Conservation (phyloP, 2,113 vertebrate species). For the Strix aluco region DNA sequence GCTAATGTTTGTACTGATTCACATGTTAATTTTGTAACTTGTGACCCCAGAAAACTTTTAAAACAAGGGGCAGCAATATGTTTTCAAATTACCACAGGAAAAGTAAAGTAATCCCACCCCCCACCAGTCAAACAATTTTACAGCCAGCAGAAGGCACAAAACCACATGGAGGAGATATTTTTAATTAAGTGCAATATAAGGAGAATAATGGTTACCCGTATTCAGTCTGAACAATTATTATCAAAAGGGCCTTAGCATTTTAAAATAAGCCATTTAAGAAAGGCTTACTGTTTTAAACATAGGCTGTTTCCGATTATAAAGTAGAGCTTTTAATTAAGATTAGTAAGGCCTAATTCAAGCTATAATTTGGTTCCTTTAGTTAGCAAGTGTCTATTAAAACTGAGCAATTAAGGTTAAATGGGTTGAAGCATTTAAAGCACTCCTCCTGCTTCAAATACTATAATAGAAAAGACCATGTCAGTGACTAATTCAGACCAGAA, state of each 20-base stretch:
- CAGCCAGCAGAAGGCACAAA: conserved; percentile 51
- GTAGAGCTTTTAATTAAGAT: conserved; percentile 79
- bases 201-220: background rate
- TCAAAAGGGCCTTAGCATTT: conserved; percentile 49
- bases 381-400: conserved; percentile 77
- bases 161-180: conserved; percentile 55
- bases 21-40: conserved; percentile 46
- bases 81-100: conserved; percentile 55
- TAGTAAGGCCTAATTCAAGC: conserved; percentile 74
- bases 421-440: conserved; percentile 70
- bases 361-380: conserved; percentile 77
- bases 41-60: conserved; percentile 34
- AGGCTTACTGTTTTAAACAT: conserved; percentile 44
- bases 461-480: conserved; percentile 36
- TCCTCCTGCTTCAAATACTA: conserved; percentile 33
- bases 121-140: conserved; percentile 25
- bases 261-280: conserved; percentile 69
- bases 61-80: conserved; percentile 38
- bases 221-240: conserved; percentile 59
- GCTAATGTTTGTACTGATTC: conserved; percentile 1
- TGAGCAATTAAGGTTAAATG: conserved; percentile 79
- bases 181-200: conserved; percentile 53
- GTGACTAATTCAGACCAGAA: conserved; percentile 66
- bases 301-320: conserved; percentile 76
- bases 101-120: conserved; percentile 33